Evolutionary conservation across 64 coral and sea anemone genomes (phyloP), one percentile per base, ranked within the genome.

Genomic region (Astreopora myriophthalma): DNA sequence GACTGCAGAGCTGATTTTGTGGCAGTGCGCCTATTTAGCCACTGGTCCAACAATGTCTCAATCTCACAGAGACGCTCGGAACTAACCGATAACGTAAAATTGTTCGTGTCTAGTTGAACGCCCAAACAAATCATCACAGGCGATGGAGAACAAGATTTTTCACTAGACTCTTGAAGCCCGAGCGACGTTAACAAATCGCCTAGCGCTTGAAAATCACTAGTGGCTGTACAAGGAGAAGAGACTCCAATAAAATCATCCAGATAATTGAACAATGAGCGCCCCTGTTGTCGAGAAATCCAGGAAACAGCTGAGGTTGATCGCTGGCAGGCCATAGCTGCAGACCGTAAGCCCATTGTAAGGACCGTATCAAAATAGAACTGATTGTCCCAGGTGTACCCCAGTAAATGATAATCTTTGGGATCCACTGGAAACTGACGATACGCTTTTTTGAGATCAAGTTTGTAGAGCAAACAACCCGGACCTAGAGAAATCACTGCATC

Each of bases 191-290:
- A 58, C 69, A 75, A 31, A 32, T 33, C 71, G 0, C 22, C 40
- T 11, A 75, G 55, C 19, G 58, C 23, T 55, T 46, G 17, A 58
- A 88, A 88, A 29, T 55, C 17, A 1, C 6, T 29, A 23, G 36
- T 6, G 16, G 76, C 61, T 1, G 40, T 49, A 20, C 13, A 13
- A 20, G 76, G 34, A 71, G 89, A 29, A 37, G 69, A 42, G 22
- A 91, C 76, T 14, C 89, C 75, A 9, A 92, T 92, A 74, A 92
- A 92, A 57, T 85, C 76, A 39, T 92, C 89, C 39, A 92, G 29
- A 62, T 92, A 92, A 35, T 84, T 91, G 24, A 91, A 91, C 9
- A 91, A 20, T 6, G 20, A 60, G 55, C 36, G 38, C 19, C 70
- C 80, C 25, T 63, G 80, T 48, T 86, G 90, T 30, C 27, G 27